Evolutionary conservation across 2,113 vertebrate genomes (phyloP).

Genomic region (Nansenia antarctica): DNA sequence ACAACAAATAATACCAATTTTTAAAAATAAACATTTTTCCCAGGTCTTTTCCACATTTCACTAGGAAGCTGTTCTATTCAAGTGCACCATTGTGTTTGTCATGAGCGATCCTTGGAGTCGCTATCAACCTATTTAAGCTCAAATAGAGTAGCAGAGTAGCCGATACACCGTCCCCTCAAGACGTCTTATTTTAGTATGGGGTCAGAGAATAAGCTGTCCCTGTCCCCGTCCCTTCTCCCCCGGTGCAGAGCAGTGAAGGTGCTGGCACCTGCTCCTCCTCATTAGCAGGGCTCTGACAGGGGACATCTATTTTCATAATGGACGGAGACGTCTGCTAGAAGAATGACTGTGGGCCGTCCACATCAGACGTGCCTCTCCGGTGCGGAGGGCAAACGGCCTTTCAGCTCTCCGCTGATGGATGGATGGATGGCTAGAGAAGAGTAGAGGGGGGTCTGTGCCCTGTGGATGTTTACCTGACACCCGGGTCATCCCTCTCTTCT

Average conservation of each 20-base stretch:
- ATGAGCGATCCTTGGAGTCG: too few species aligned
- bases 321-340: slow-evolving; percentile 41
- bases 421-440: background rate
- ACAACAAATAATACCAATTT: too few species aligned
- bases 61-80: too few species aligned
- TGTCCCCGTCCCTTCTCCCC: too few species aligned
- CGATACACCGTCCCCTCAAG: background rate
- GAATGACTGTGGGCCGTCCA: slow-evolving; percentile 34
- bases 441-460: background rate
- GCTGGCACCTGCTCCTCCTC: slow-evolving; percentile 34
- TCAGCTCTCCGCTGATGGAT: slow-evolving; percentile 2
- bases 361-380: slow-evolving; percentile 4
- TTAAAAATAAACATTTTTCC: too few species aligned
- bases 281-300: slow-evolving; percentile 42
- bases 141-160: background rate
- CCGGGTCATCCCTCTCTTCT: background rate
- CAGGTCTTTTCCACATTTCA: too few species aligned
- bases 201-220: background rate
- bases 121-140: background rate
- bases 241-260: slow-evolving; percentile 31
- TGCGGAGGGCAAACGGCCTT: background rate
- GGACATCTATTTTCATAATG: slow-evolving; percentile 47
- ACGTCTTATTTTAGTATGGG: background rate
- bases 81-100: too few species aligned
- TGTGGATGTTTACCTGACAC: background rate